A percentile compares a stretch with the other conserved stretches of the same genome.
Conservation (phyloP, 2,797 vertebrate genomes). For the Poecile montanus region DNA sequence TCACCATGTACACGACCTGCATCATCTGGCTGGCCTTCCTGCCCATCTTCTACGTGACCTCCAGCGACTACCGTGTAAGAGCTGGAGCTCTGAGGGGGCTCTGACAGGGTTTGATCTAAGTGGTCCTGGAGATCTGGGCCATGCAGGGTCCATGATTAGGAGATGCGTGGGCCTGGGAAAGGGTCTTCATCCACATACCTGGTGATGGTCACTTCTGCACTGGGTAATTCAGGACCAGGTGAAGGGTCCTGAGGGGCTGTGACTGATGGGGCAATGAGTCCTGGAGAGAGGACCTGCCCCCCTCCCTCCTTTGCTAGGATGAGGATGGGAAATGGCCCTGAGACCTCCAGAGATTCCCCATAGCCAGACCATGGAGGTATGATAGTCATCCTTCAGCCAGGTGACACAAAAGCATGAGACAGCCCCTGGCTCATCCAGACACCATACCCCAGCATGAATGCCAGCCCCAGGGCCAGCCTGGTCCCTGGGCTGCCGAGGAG, state of each 20-base stretch:
- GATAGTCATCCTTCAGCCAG: background rate
- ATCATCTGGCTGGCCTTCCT: constrained; percentile 99
- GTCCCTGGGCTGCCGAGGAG: background rate
- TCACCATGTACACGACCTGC: constrained; percentile 99
- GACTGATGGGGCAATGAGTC: background rate
- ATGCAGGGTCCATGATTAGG: background rate
- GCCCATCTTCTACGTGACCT: constrained; percentile 98
- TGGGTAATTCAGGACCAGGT: background rate
- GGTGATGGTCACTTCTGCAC: background rate
- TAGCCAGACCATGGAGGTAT: background rate
- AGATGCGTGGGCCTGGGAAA: background rate
- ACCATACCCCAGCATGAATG: background rate
- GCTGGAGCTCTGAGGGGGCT: background rate
- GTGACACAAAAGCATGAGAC: accelerated
- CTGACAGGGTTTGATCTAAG: background rate
- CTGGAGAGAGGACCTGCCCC: background rate
- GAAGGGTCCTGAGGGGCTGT: background rate
- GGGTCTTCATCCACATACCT: background rate
- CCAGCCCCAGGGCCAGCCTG: background rate
- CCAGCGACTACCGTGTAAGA: constrained; percentile 96
- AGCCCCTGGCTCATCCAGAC: background rate
- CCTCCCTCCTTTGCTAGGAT: background rate
- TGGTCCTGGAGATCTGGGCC: background rate
- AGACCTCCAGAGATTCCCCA: background rate
- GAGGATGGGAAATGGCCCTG: background rate